phyloP scores from a whole-genome alignment of 2,888 invertebrate species.

The Noctua janthe region DNA sequence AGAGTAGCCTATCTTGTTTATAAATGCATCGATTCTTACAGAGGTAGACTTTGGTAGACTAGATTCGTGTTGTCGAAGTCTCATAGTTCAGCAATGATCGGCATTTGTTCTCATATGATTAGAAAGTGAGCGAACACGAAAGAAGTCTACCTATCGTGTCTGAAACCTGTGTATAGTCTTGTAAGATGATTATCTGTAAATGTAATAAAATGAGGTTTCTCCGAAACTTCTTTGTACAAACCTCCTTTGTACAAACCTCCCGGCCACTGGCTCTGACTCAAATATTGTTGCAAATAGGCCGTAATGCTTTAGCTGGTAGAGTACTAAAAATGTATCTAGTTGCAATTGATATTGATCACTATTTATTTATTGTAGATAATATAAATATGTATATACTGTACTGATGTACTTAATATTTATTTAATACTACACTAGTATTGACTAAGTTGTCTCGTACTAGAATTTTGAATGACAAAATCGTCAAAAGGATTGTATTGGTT shows the following conservation, averaged over 20 bases:
- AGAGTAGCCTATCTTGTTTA: background rate
- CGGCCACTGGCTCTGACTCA: background rate
- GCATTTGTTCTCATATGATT: constrained; percentile 14
- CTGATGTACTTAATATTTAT: constrained; percentile 8
- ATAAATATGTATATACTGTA: background rate
- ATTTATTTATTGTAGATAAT: constrained; percentile 35
- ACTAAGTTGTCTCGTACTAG: background rate
- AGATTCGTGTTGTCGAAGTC: background rate
- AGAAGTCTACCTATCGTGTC: background rate
- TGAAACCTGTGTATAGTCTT: background rate
- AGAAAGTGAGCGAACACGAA: background rate
- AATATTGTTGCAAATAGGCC: constrained; percentile 10
- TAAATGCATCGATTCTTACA: background rate
- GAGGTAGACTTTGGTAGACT: background rate
- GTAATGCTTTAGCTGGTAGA: background rate
- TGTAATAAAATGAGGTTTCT: background rate
- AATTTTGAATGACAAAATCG: background rate
- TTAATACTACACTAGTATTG: constrained; percentile 4
- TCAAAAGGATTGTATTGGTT: background rate
- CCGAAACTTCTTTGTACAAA: background rate
- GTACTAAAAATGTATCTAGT: constrained; percentile 19
- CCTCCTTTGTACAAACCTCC: background rate
- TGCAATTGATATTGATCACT: constrained; percentile 4
- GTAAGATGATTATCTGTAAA: background rate
- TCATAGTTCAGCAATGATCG: background rate